A percentile compares a stretch with the other conserved stretches of the same genome.
These are phyloP conservation scores for Hyles euphorbiae DNA, from an alignment of 1,140 invertebrate species.

Conservation along the genomic window DNA sequence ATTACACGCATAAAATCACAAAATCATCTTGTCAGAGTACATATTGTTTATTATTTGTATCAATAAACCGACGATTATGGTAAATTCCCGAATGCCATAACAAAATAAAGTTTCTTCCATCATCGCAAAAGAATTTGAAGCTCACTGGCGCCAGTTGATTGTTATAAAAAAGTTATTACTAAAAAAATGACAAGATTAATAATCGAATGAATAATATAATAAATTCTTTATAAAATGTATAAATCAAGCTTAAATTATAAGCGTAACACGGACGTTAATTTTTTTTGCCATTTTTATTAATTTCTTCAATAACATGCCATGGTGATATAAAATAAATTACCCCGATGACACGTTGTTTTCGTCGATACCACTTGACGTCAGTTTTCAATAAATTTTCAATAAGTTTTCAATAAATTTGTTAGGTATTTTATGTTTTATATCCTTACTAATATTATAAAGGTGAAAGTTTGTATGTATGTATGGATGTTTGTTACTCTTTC, in stretches of 20 bases:
- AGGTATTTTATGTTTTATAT: too few relatives aligned
- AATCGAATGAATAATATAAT: neutral
- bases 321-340: slow-evolving; percentile 1
- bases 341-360: slow-evolving; percentile 3
- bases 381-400: neutral
- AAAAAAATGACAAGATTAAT: slow-evolving; percentile 1
- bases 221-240: neutral
- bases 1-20: too few relatives aligned
- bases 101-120: slow-evolving; percentile 12
- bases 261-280: neutral
- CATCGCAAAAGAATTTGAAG: slow-evolving; percentile 27
- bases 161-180: slow-evolving; percentile 16
- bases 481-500: too few relatives aligned
- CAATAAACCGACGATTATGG: slow-evolving; percentile 11
- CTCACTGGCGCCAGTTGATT: slow-evolving; percentile 29
- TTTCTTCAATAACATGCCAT: too few relatives aligned
- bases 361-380: neutral
- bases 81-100: slow-evolving; percentile 18
- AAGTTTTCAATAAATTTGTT: slow-evolving; percentile 1
- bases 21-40: neutral
- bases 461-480: too few relatives aligned
- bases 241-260: neutral
- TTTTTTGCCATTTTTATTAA: too few relatives aligned
- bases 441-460: too few relatives aligned
- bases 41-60: slow-evolving; percentile 2